Evolutionary conservation across 2,113 vertebrate species (phyloP).

Genomic region (Haliaeetus leucogaster): DNA sequence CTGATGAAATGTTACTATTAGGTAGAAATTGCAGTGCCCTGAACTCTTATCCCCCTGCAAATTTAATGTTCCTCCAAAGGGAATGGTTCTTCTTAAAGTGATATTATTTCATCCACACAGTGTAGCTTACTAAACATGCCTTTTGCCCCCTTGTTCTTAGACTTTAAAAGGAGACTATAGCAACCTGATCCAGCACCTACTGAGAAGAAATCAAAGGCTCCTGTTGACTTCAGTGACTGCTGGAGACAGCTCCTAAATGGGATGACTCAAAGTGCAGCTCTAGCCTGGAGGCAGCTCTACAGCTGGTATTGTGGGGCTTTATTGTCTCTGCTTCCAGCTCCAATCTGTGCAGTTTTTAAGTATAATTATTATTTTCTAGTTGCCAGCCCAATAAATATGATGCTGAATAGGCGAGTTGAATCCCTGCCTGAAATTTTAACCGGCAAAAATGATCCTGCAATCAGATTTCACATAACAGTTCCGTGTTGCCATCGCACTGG

Average conservation of each 20-base stretch:
- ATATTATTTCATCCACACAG: neutral
- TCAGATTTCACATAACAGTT: neutral
- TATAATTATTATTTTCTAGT: conserved; percentile 44
- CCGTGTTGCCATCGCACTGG: neutral
- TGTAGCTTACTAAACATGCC: neutral
- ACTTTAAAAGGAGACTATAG: neutral
- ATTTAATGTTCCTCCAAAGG: conserved; percentile 2
- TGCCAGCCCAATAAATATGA: conserved; percentile 14
- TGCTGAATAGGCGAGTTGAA: neutral
- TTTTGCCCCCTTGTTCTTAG: conserved; percentile 20
- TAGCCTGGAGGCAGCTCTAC: conserved; percentile 38
- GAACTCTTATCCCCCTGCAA: neutral
- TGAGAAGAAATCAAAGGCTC: conserved; percentile 51
- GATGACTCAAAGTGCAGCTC: neutral
- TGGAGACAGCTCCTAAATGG: conserved; percentile 15
- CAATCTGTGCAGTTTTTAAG: neutral
- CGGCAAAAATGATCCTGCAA: neutral
- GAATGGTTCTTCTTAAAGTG: neutral
- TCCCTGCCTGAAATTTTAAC: conserved; percentile 10
- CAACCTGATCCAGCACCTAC: conserved; percentile 18
- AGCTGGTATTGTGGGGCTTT: conserved; percentile 12
- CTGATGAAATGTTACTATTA: conserved; percentile 17
- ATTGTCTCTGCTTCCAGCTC: conserved; percentile 21
- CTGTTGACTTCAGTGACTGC: conserved; percentile 36
- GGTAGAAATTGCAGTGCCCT: neutral